A percentile compares a stretch with the other conserved stretches of the same genome.
Evolutionary conservation across 2,797 vertebrate species (phyloP).

Genomic region (Hyperoplus lanceolatus): DNA sequence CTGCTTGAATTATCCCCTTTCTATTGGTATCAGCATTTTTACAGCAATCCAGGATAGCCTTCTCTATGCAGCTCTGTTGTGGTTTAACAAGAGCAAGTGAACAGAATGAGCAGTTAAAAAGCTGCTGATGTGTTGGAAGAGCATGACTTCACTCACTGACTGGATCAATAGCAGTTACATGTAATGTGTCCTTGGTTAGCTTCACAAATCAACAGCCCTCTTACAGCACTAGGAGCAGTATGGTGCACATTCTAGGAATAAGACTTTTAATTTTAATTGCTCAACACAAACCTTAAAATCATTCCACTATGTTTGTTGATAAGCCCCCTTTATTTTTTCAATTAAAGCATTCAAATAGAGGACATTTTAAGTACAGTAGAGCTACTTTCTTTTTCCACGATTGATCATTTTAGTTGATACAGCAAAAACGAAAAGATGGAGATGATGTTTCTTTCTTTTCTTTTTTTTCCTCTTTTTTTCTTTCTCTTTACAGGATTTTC

Average conservation of each 20-base stretch:
- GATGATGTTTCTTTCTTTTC: too few relatives aligned
- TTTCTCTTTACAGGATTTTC: conserved; percentile 17
- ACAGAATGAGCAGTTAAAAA: conserved; percentile 21
- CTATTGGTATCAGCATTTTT: conserved; percentile 39
- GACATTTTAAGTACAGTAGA: background rate
- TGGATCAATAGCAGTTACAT: conserved; percentile 32
- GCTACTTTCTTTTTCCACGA: background rate
- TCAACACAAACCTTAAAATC: background rate
- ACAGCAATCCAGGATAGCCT: conserved; percentile 24
- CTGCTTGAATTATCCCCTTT: conserved; percentile 42
- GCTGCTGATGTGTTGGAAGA: conserved; percentile 4
- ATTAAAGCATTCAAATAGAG: conserved; percentile 12
- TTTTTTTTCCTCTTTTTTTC: too few relatives aligned
- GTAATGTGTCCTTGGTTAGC: conserved; percentile 12
- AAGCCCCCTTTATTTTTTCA: conserved; percentile 8
- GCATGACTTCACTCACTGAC: conserved; percentile 5
- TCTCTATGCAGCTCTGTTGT: conserved; percentile 13
- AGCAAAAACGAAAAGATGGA: background rate
- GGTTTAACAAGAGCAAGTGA: conserved; percentile 22
- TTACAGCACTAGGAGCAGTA: background rate
- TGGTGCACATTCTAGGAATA: background rate
- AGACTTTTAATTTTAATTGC: conserved; percentile 21
- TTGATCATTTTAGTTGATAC: background rate
- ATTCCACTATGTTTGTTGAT: conserved; percentile 6
- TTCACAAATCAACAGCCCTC: conserved; percentile 16